Base-by-base conservation (phyloP, 2,888 invertebrate genomes). In the Imbricaverruca yamaguchii region DNA sequence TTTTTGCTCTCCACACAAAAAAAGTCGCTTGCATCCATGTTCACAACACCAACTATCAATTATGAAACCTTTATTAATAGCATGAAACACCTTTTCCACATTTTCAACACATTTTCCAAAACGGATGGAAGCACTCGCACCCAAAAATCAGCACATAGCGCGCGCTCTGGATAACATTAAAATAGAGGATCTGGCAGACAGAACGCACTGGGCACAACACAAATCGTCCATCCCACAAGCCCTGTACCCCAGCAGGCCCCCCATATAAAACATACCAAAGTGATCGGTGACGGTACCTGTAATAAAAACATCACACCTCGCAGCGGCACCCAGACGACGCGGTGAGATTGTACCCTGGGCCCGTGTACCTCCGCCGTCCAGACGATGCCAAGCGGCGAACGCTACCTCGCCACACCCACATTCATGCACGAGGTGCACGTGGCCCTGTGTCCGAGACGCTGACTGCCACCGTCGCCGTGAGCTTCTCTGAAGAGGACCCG, bases 241-340 rank as follows among this genome's bases (percentile, higher is more conserved):
- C 74, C 74, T 0, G 15, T 8, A 25, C 1, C 7, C 39, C 8
- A 4, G 9, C 18, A 18, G 7, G 0, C 39, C 74, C 53, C 53
- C 53, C 74, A 53, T 12, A 13, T 74, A 74, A 74, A 74, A 74
- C 53, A 18, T 74, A 74, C 74, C 74, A 74, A 74, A 74, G n/a
- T 23, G 65, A n/a, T 12, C n/a, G 18, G n/a, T 18, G 65, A 23
- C 65, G 18, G 23, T 23, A 65, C 18, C 9, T 8, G 12, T 65
- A 23, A 65, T n/a, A 23, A 15, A 15, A 67, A 67, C 21, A 10
- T n/a, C 23, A 21, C 65, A 67, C 23, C 23, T 15, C 12, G 21
- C 18, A 23, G 7, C 65, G 23, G 0, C 61, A 8, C 18, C 18
- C 11, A 8, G 61, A 61, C 15, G 61, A 18, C 61, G 18, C 61